Base-by-base conservation (phyloP, 2,888 invertebrate species). In the Nemotelus nigrinus region DNA sequence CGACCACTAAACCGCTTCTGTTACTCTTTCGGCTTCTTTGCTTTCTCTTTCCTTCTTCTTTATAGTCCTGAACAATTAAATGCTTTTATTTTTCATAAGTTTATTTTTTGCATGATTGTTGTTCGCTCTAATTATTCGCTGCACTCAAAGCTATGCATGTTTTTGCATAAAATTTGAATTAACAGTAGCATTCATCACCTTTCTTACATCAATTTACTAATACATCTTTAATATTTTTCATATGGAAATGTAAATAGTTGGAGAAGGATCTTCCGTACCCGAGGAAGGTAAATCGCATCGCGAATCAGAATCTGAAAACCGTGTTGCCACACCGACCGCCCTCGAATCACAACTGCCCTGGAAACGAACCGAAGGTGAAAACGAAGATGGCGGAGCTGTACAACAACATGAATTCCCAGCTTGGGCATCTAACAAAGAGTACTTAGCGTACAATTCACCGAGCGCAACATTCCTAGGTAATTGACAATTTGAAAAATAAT, bases 361-460 rank as follows among this genome's bases (percentile, higher is more conserved):
- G 97, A 96, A 96, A 88, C 91, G 96, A 4, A 91, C 90, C 80
- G 94, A 93, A 83, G 94, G 94, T 83, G 92, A 92, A 76, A 92
- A 92, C 10, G 89, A 90, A 78, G 91, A 91, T 41, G 90, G 90
- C 86, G 89, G 91, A 82, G 91, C 93, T 82, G 87, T 93, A 74
- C 91, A 93, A 83, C 95, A 95, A 85, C 93, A 94, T 63, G 97
- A 97, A 86, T 97, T 97, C 85, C 97, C 97, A 8, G 93, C 96
- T 10, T 98, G 97, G 97, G 96, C 96, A 64, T 94, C 96, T 53
- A 97, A 97, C 86, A 96, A 96, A 85, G 96, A 97, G 84, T 97
- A 97, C 85, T 89, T 96, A 83, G 94, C 95, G 10, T 96, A 96
- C 85, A 95, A 93, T 85, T 96, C 96, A 74, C 96, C 96, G 2